A percentile compares a stretch with the other conserved stretches of the same genome.
These are phyloP conservation scores for Colletes collaris DNA, from an alignment of 2,888 invertebrate species.

Conservation along the genomic window DNA sequence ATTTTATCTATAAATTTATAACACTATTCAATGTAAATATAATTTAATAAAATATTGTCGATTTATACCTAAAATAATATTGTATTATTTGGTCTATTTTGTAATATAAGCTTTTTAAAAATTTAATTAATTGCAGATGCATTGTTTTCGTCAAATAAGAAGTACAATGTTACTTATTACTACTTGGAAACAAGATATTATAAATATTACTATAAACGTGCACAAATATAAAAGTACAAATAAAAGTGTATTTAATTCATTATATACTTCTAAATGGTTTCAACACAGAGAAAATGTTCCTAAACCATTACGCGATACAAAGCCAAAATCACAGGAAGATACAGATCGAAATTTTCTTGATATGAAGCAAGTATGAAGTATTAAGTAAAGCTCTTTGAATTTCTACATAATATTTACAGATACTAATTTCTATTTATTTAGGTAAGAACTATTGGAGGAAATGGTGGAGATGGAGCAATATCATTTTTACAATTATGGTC, in stretches of 20 bases:
- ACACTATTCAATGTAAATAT: slow-evolving; percentile 23
- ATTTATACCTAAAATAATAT: slow-evolving; percentile 4
- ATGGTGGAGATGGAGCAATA: slow-evolving; percentile 96
- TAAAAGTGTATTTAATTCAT: slow-evolving; percentile 49
- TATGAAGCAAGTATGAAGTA: slow-evolving; percentile 74
- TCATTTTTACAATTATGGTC: slow-evolving; percentile 92
- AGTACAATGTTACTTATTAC: slow-evolving; percentile 45
- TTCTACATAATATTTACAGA: slow-evolving; percentile 7
- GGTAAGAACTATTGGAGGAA: slow-evolving; percentile 90
- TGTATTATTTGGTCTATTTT: not conserved
- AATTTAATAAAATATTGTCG: slow-evolving; percentile 25
- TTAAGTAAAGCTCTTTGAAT: slow-evolving; percentile 3
- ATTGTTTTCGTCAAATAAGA: slow-evolving; percentile 61
- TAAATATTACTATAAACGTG: slow-evolving; percentile 2
- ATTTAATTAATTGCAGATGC: slow-evolving; percentile 68
- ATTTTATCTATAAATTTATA: slow-evolving; percentile 6
- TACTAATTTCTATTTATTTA: slow-evolving; percentile 60
- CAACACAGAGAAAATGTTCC: slow-evolving; percentile 53
- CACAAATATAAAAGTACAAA: slow-evolving; percentile 17
- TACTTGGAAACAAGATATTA: slow-evolving; percentile 48
- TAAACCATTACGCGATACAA: slow-evolving; percentile 73
- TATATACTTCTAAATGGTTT: slow-evolving; percentile 60
- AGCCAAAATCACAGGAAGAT: slow-evolving; percentile 71
- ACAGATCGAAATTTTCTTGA: slow-evolving; percentile 74
- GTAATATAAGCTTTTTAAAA: not conserved